Base-by-base conservation (phyloP, 2,888 invertebrate species). In the Lasioglossum marginatum region DNA sequence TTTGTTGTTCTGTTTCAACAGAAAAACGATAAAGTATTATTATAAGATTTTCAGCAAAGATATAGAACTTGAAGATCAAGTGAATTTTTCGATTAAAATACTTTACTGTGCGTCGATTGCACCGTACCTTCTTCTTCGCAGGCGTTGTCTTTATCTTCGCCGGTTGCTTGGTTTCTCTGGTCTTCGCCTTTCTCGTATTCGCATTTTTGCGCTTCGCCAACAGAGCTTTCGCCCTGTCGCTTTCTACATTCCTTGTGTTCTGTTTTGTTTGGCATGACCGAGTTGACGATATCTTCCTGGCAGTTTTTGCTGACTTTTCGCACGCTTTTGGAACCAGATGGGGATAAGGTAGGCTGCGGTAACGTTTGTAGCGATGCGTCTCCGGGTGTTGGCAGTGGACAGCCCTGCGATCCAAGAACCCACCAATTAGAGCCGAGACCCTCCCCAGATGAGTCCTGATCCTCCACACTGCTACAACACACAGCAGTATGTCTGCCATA, bases 371-470 rank as follows among this genome's bases (percentile, higher is more conserved):
- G 85, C 87, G 91, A 82, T 90, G 91, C 81, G 52, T 93, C 94
- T 88, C 92, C 88, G 86, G 89, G 45, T 82, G 82, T 87, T 88
- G 91, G 86, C 85, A 92, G 71, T 83, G 88, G 91, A 88, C 86
- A 92, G 90, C 92, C 94, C 93, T 94, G 95, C 68, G 95, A 93
- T 90, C 94, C 94, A 89, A 95, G 85, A 90, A 95, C 88, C 95
- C 95, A 95, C 91, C 94, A 92, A 90, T 94, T 95, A 92, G 93
- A 92, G 83, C 88, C 90, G 81, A 90, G 89, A 85, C 90, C 91
- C 88, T 93, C 92, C 88, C 91, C 90, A 74, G 92, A 87, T 85
- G 91, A 91, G 83, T 91, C 93, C 86, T 93, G 92, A 92, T 93
- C 93, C 92, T 94, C 94, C 90, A 91, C 89, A 91, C 92, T 92